Evolutionary conservation across 2,797 vertebrate species (phyloP).

Genomic region (Neopelma chrysocephalum): DNA sequence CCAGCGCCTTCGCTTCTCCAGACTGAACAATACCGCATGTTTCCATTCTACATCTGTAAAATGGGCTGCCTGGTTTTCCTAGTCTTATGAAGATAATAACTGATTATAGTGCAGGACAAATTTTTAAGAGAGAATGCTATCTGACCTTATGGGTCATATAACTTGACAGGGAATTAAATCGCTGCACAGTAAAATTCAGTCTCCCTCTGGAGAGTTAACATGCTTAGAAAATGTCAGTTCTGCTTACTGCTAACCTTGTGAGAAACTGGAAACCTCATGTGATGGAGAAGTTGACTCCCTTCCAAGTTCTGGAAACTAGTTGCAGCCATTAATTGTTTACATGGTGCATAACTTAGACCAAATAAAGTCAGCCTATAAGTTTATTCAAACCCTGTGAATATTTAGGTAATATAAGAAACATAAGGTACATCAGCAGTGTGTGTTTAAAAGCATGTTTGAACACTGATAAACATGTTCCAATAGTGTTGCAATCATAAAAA

Average conservation of each 20-base stretch:
- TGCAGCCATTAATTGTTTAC: not conserved
- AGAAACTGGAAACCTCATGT: not conserved
- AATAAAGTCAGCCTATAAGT: not conserved
- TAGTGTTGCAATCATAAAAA: not conserved
- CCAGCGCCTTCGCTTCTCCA: not conserved
- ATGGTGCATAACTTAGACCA: not conserved
- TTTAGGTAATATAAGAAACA: not conserved
- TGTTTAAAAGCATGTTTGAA: not conserved
- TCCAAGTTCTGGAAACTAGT: not conserved
- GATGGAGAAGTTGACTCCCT: not conserved
- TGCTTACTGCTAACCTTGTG: not conserved
- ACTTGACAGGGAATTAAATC: not conserved
- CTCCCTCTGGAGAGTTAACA: not conserved
- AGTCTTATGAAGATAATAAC: not conserved
- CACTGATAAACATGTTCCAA: not conserved
- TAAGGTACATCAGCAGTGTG: not conserved
- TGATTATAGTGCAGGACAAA: not conserved
- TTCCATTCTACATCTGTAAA: not conserved
- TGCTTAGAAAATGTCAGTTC: not conserved
- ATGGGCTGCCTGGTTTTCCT: not conserved
- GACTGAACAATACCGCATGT: not conserved
- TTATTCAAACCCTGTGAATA: not conserved
- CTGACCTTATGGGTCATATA: not conserved
- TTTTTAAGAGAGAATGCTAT: not conserved
- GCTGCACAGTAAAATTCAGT: not conserved